Conservation (phyloP, 2,797 vertebrate species). For the Eupleurogrammus muticus region DNA sequence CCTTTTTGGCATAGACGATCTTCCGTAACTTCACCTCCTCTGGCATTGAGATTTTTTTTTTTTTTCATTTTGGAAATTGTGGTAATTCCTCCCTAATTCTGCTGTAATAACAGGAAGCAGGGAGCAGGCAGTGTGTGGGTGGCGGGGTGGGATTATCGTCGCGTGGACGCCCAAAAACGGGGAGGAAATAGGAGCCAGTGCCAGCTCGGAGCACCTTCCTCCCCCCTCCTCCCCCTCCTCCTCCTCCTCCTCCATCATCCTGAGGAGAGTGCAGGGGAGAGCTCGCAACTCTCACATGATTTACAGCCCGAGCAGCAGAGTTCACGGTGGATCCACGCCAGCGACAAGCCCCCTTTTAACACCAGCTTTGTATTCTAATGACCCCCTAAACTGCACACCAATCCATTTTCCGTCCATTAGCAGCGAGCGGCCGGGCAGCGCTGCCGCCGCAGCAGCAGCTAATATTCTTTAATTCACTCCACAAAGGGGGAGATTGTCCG, state of each 20-base stretch:
- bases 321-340: conserved; percentile 50
- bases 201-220: conserved; percentile 15
- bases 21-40: conserved; percentile 1
- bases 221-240: conserved; percentile 17
- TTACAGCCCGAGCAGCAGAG: conserved; percentile 49
- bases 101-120: conserved; percentile 59
- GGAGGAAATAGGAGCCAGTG: conserved; percentile 29
- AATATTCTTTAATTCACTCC: conserved; percentile 75
- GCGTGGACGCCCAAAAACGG: conserved; percentile 30
- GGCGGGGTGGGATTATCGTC: conserved; percentile 50
- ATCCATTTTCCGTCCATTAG: conserved; percentile 78
- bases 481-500: conserved; percentile 71
- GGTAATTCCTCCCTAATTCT: conserved; percentile 39
- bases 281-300: conserved; percentile 48
- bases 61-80: conserved; percentile 9
- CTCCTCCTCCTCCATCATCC: conserved; percentile 19
- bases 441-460: conserved; percentile 42
- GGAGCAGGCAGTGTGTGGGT: conserved; percentile 39
- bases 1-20: not conserved
- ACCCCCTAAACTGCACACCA: conserved; percentile 63
- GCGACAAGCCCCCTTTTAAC: conserved; percentile 68
- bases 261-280: conserved; percentile 3
- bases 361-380: conserved; percentile 66
- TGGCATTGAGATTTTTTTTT: not conserved
- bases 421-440: conserved; percentile 21